Base-by-base conservation (phyloP, 2,888 invertebrate species). In the Linnaemya vulpina region DNA sequence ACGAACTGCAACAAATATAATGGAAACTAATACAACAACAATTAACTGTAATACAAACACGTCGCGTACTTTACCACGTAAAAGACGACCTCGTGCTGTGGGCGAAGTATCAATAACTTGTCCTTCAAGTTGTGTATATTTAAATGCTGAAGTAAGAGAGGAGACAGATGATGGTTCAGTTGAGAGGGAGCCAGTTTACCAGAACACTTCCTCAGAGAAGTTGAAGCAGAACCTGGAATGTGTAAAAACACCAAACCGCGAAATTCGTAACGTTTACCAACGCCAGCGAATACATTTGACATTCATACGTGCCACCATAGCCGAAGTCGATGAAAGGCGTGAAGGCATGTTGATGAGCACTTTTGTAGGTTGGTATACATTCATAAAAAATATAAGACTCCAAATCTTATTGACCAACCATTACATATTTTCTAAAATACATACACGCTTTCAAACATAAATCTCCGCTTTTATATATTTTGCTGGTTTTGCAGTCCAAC, bases 101-200 rank as follows among this genome's bases (percentile, higher is more conserved):
- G 92, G 92, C 84, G 92, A 92, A 88, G 92, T 92, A 40, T 90
- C 88, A 77, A 90, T 92, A 88, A 91, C 92, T 53, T 90, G 91
- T 60, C 88, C 90, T 71, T 82, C 91, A 70, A 90, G 91, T 88
- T 89, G 88, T 70, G 89, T 92, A 43, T 92, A 92, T 87, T 87
- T 92, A 55, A 91, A 91, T 84, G 90, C 88, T 68, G 87, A 88
- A 43, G 49, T 86, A 58, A 85, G 74, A 67, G 87, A 86, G 51
- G 74, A 85, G 25, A 20, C n/a, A 10, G 87, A 86, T 53, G 77
- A 87, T 71, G 77, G 63, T 83, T 55, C 68, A 2, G 10, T 58
- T 15, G 68, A 51, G 5, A 25, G 11, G 1, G 91, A 92, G 70
- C 92, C 91, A 49, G 89, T 92, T 76, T 92, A 92, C 87, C 89